phyloP scores from a whole-genome alignment of 2,797 vertebrate species.

The Kryptolebias ocellatus region DNA sequence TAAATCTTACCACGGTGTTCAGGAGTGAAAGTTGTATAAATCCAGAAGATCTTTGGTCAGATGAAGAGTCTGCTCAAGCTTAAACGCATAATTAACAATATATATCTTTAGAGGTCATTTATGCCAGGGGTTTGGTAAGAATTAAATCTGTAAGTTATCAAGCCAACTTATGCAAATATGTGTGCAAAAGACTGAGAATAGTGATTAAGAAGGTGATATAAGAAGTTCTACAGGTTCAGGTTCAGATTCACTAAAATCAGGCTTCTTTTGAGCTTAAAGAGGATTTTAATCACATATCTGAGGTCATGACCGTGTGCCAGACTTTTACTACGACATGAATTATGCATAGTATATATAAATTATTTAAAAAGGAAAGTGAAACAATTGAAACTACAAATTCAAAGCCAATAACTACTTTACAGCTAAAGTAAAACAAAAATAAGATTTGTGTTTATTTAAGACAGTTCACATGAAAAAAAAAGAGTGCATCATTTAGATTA shows the following conservation, averaged over 20 bases:
- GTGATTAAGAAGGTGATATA: conserved; percentile 16
- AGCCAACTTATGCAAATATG: conserved; percentile 9
- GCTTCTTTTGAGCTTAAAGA: background rate
- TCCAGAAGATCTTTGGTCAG: too few species aligned
- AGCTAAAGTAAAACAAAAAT: too few species aligned
- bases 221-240: conserved; percentile 19
- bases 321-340: background rate
- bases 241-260: conserved; percentile 6
- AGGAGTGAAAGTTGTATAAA: too few species aligned
- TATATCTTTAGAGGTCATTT: too few species aligned
- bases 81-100: too few species aligned
- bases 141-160: conserved; percentile 4
- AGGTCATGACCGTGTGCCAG: background rate
- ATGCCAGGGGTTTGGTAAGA: background rate
- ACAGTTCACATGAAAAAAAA: background rate
- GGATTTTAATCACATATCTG: background rate
- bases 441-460: too few species aligned
- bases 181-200: background rate
- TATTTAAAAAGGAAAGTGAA: background rate
- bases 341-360: background rate
- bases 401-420: background rate
- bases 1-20: too few species aligned
- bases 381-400: background rate
- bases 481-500: background rate
- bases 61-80: too few species aligned